Base-by-base conservation (phyloP, 2,797 vertebrate species). In the Muscicapa comitata region DNA sequence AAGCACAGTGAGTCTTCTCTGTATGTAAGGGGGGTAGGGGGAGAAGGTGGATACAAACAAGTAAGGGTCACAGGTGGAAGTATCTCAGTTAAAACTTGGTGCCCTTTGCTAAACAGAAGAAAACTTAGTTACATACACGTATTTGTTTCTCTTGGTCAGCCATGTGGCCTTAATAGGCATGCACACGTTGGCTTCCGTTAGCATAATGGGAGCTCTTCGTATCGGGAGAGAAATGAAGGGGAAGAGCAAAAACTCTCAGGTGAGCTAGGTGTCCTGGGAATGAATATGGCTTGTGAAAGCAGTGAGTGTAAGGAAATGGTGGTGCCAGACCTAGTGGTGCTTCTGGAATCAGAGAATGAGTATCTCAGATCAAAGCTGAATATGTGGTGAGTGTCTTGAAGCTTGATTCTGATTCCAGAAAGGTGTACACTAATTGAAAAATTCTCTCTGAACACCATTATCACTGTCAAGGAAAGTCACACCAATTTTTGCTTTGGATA, bases 81-180 rank as follows among this genome's bases (percentile, higher is more conserved):
- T 92, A 78, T 91, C 72, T 92, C 80, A 75, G 42, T 94, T 76
- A 68, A 94, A 79, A 88, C 65, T 93, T 2, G 3, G 29, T 93
- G 70, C 85, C 63, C 58, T 83, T 90, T 89, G 95, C 75, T 93
- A 58, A 89, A 45, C 24, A 51, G 75, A 78, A 94, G 92, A 89
- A 17, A 67, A 62, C 59, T 94, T 96, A 65, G 72, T 78, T 96
- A 88, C 80, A 47, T 95, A 45, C 93, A 37, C 61, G 57, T 91
- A 67, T 92, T 76, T 77, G 57, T 88, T 94, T 40, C 88, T 76
- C 5, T 91, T 93, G 88, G 86, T 96, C 95, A 97, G 86, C 96
- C 86, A 38, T 93, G 84, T 89, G 96, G 97, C 97, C 97, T 97
- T 97, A 97, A 71, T 87, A 95, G 96, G 96, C 29, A 31, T 16